Percentiles rank a stretch among this genome's conserved stretches.
Conservation (phyloP, 2,888 invertebrate species). For the Anarsia innoxiella region DNA sequence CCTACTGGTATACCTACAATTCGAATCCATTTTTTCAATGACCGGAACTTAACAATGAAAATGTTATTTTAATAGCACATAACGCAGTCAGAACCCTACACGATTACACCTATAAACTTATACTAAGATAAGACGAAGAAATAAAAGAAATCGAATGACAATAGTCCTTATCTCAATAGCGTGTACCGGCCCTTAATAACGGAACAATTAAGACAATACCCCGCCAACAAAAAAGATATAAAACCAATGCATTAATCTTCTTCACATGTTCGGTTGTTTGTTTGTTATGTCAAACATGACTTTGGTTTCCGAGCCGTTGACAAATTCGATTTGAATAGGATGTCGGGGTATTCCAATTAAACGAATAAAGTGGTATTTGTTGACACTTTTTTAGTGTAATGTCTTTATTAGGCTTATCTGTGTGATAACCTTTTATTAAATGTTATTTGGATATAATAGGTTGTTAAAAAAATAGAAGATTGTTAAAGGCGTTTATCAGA, state of each 20-base stretch:
- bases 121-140: slow-evolving; percentile 25
- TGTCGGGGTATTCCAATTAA: no score
- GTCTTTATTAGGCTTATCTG: no score
- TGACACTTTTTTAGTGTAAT: no score
- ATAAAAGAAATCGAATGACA: slow-evolving; percentile 28
- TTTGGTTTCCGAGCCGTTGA: slow-evolving; percentile 42
- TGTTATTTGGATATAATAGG: slow-evolving; percentile 14
- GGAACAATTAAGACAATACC: slow-evolving; percentile 59
- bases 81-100: slow-evolving; percentile 14
- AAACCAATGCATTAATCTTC: slow-evolving; percentile 49
- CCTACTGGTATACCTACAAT: no score
- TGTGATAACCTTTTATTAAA: neutral
- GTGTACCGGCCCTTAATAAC: slow-evolving; percentile 39
- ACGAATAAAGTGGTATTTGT: no score
- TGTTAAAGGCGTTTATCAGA: no score
- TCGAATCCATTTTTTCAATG: no score
- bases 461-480: slow-evolving; percentile 10
- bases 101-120: slow-evolving; percentile 23
- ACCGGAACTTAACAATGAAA: no score
- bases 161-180: slow-evolving; percentile 45
- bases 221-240: slow-evolving; percentile 29
- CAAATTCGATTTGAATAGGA: no score
- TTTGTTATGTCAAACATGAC: slow-evolving; percentile 49
- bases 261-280: slow-evolving; percentile 47
- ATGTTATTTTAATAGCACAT: no score